Conservation (phyloP, 2,797 vertebrate species). For the Mus minutoides region DNA sequence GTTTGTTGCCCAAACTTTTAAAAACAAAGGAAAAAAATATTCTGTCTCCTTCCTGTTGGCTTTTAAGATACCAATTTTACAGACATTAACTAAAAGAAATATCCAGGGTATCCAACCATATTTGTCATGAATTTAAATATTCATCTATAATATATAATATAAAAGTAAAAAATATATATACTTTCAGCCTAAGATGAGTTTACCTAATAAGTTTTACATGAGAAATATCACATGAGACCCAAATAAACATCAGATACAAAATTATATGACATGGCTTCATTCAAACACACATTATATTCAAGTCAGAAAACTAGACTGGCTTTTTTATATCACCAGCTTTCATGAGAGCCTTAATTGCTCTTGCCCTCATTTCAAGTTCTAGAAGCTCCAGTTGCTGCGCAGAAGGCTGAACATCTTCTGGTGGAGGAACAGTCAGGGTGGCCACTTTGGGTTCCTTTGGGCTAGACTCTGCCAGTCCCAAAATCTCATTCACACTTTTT, state of each 20-base stretch:
- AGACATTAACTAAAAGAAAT: slow-evolving; percentile 61
- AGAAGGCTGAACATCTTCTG: slow-evolving; percentile 91
- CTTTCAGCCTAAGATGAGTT: slow-evolving; percentile 70
- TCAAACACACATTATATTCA: slow-evolving; percentile 77
- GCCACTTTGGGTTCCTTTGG: slow-evolving; percentile 83
- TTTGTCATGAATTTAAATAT: slow-evolving; percentile 64
- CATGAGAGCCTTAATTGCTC: slow-evolving; percentile 99
- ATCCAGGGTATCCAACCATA: slow-evolving; percentile 48
- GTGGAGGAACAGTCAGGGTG: slow-evolving; percentile 75
- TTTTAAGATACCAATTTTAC: slow-evolving; percentile 66
- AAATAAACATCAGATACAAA: slow-evolving; percentile 79
- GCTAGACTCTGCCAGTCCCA: slow-evolving; percentile 88
- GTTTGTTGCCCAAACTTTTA: slow-evolving; percentile 72
- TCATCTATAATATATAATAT: slow-evolving; percentile 49
- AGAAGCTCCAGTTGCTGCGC: slow-evolving; percentile 97
- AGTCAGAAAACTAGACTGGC: slow-evolving; percentile 76
- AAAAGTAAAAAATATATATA: slow-evolving; percentile 73
- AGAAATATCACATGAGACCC: slow-evolving; percentile 77
- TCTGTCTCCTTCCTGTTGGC: slow-evolving; percentile 52
- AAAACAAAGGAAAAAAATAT: slow-evolving; percentile 27
- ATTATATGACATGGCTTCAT: slow-evolving; percentile 69
- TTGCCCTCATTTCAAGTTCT: slow-evolving; percentile 97
- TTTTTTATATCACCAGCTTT: slow-evolving; percentile 95
- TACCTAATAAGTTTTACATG: slow-evolving; percentile 63
- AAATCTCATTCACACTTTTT: slow-evolving; percentile 96